phyloP scores from a whole-genome alignment of 2,888 invertebrate species.

The Argynnis bischoffii region DNA sequence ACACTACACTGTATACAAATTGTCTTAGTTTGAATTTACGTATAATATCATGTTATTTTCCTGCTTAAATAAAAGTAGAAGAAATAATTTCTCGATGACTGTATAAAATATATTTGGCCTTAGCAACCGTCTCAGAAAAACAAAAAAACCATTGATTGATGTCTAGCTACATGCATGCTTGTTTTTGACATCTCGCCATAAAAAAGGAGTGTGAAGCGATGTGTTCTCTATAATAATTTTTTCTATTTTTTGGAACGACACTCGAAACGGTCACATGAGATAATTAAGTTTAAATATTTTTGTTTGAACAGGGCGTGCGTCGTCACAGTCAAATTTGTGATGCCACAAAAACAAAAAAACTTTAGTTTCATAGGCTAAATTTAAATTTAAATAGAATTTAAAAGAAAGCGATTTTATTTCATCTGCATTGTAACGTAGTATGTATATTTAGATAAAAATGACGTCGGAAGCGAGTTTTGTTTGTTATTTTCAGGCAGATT shows the following conservation, averaged over 20 bases:
- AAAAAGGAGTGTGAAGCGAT: slow-evolving; percentile 67
- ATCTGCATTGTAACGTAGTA: background rate
- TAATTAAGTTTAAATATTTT: slow-evolving; percentile 49
- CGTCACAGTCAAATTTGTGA: slow-evolving; percentile 49
- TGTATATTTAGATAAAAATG: slow-evolving; percentile 58
- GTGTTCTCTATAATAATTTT: slow-evolving; percentile 56
- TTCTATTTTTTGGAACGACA: slow-evolving; percentile 63
- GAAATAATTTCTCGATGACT: background rate
- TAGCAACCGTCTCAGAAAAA: slow-evolving; percentile 63
- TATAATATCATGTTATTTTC: no score
- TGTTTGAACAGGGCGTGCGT: slow-evolving; percentile 60
- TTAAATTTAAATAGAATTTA: slow-evolving; percentile 20
- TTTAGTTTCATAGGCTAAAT: slow-evolving; percentile 19
- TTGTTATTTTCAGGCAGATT: slow-evolving; percentile 74
- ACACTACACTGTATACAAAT: no score
- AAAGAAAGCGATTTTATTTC: slow-evolving; percentile 6
- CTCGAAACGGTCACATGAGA: slow-evolving; percentile 55
- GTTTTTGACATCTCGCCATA: slow-evolving; percentile 71
- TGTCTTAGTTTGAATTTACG: no score
- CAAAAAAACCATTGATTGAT: slow-evolving; percentile 73
- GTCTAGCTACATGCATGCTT: slow-evolving; percentile 67
- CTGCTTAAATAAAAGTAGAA: no score
- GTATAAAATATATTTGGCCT: slow-evolving; percentile 48
- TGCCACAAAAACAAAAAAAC: slow-evolving; percentile 12
- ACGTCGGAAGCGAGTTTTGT: slow-evolving; percentile 60